Base-by-base conservation (phyloP, 1,140 invertebrate species). In the Heliconius hewitsoni region DNA sequence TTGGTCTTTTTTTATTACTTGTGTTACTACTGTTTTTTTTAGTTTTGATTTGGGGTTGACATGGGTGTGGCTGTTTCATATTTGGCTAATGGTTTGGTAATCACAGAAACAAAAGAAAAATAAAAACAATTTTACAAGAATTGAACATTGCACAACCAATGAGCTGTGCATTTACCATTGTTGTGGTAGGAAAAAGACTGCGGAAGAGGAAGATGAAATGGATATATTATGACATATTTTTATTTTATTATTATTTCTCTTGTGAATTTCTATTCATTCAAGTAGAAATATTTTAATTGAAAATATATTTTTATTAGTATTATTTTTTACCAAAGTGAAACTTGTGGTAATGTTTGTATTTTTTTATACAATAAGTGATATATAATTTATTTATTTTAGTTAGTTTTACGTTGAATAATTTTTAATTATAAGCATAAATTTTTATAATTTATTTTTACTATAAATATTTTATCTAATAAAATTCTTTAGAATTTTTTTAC, bases 281-380 rank as follows among this genome's bases (percentile, higher is more conserved):
- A 27, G 60, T 66, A 27, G 30, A 66, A 66, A 27, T 27, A 23
- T 66, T 4, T 66, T 66, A 23, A 23, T 60, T 23, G 55, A 23
- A 23, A 23, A 60, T 60, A 60, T 66, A 66, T 66, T 66, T 66
- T 66, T 66, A 9, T 57, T 66, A 66, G 60, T 66, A 66, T 66
- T 66, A 66, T 66, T 66, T 66, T 66, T 30, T 30, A 30, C 60
- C 60, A 66, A 66, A 66, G 60, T 66, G n/a, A 66, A 66, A 66
- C 60, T 66, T 66, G 60, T 16, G 60, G 60, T 66, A 66, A 66
- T 30, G 27, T 66, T 66, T 66, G 9, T 66, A 27, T 66, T 66
- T 27, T 27, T n/a, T 66, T 30, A 13, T 66, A 30, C 13, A 30
- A 30, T 6, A 30, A 27, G 23, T 66, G 9, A 30, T 16, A 30